Evolutionary conservation across 2,888 invertebrate genomes (phyloP).

Genomic region (Drosophila pegasa): DNA sequence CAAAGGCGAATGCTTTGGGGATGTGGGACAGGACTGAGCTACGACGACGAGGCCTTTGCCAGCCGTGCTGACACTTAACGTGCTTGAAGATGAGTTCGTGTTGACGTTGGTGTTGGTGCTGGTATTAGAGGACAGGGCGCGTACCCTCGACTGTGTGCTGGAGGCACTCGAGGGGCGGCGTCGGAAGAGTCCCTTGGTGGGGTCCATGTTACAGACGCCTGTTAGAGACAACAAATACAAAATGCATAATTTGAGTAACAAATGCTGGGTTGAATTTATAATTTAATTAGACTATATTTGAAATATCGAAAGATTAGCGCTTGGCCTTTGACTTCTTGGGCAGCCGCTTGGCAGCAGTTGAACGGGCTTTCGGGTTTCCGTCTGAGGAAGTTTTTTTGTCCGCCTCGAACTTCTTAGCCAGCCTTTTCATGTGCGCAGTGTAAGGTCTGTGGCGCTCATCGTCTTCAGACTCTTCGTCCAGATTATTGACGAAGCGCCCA

Average conservation of each 20-base stretch:
- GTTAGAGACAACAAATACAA: conserved; percentile 7
- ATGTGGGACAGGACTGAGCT: conserved; percentile 84
- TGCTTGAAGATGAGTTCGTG: conserved; percentile 52
- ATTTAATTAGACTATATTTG: conserved; percentile 25
- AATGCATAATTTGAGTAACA: conserved; percentile 1
- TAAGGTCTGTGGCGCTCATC: background rate
- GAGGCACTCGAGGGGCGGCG: conserved; percentile 84
- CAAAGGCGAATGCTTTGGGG: conserved; percentile 83
- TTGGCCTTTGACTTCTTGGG: conserved; percentile 21
- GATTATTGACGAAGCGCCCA: conserved; percentile 61
- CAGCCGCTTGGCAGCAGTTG: background rate
- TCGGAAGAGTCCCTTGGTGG: conserved; percentile 84
- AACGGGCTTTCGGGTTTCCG: background rate
- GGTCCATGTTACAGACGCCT: conserved; percentile 85
- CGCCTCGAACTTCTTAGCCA: conserved; percentile 27
- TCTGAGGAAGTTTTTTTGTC: background rate
- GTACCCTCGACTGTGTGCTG: conserved; percentile 79
- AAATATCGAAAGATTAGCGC: conserved; percentile 16
- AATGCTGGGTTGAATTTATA: background rate
- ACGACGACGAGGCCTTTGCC: conserved; percentile 45
- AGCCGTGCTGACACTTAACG: conserved; percentile 47
- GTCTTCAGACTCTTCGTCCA: conserved; percentile 32
- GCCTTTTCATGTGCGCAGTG: conserved; percentile 12
- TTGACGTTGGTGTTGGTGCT: conserved; percentile 24
- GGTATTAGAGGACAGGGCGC: conserved; percentile 73